These are phyloP conservation scores for Gobio gobio DNA, from an alignment of 2,113 vertebrate species.

Conservation along the genomic window DNA sequence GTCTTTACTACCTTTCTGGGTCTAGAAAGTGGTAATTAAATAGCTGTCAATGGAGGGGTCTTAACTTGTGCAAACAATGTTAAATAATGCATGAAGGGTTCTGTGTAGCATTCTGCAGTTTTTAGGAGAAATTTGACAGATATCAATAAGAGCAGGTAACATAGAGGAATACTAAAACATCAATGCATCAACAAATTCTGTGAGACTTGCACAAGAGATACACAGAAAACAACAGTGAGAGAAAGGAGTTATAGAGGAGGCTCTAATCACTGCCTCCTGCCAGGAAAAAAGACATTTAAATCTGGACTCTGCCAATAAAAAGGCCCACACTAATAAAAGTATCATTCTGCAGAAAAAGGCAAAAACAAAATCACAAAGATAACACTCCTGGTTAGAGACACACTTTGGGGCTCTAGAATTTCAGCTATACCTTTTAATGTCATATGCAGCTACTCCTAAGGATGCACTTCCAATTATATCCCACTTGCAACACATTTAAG, in stretches of 20 bases:
- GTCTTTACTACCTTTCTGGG: too few relatives aligned
- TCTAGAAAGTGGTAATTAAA: too few relatives aligned
- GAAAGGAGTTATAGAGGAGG: neutral
- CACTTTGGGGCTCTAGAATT: neutral
- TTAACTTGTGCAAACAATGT: neutral
- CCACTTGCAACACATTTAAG: neutral
- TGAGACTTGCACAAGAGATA: neutral
- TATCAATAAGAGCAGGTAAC: neutral
- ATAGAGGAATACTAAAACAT: neutral
- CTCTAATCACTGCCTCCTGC: neutral
- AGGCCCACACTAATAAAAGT: too few relatives aligned
- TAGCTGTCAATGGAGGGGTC: neutral
- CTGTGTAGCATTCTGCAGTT: neutral
- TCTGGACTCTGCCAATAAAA: neutral
- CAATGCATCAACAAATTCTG: neutral
- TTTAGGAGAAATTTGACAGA: neutral
- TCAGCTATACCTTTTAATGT: neutral
- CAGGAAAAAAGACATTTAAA: neutral
- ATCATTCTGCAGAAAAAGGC: neutral
- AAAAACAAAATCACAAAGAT: neutral
- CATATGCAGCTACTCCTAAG: too few relatives aligned
- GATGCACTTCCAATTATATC: constrained; percentile 6
- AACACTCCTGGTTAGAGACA: neutral
- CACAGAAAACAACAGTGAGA: neutral
- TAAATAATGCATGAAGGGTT: neutral